Evolutionary conservation across 1,140 invertebrate species (phyloP), one percentile per base, ranked within the genome.

Genomic region (Trachymyrmex septentrionalis): DNA sequence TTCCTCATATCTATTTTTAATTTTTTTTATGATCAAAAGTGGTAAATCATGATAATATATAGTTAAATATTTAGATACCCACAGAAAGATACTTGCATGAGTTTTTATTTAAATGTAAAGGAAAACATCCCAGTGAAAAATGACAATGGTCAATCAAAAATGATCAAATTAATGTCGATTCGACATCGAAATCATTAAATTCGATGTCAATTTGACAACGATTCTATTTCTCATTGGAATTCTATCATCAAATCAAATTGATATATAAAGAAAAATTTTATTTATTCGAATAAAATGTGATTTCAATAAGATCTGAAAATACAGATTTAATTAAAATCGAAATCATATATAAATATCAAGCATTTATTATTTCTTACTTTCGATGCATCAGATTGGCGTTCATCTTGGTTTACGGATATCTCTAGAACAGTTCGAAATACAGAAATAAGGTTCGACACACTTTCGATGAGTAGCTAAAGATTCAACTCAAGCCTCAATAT

Each of bases 341-440:
- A 82, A 73, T 10, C n/a, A 59, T 30, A 61, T 34, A 34, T 59
- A 2, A 82, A 67, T 27, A 53, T 10, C 19, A 82, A 73, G 55
- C 67, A 12, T 30, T 44, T 27, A 24, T 61, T 38, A 80, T 63
- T 67, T 87, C 85, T 92, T 89, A 93, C 92, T 92, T 90, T 80
- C 63, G 63, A 93, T 90, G 67, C 34, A 55, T 82, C 80, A 67
- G 12, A 82, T 82, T 82, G 80, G 16, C 71, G 24, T 73, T 50
- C 55, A 82, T 30, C 48, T 82, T 24, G 24, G 24, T 82, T 82
- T 73, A 82, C 61, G 55, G 2, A 44, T 16, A 72, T 73, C 44
- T 82, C 67, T 82, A 73, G 80, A 82, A 82, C 67, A 82, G 53
- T 48, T 73, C 24, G 55, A 82, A 72, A 82, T 82, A 82, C 67